These are phyloP conservation scores for Pseudococcus longispinus DNA, from an alignment of 2,888 invertebrate genomes.

Conservation along the genomic window DNA sequence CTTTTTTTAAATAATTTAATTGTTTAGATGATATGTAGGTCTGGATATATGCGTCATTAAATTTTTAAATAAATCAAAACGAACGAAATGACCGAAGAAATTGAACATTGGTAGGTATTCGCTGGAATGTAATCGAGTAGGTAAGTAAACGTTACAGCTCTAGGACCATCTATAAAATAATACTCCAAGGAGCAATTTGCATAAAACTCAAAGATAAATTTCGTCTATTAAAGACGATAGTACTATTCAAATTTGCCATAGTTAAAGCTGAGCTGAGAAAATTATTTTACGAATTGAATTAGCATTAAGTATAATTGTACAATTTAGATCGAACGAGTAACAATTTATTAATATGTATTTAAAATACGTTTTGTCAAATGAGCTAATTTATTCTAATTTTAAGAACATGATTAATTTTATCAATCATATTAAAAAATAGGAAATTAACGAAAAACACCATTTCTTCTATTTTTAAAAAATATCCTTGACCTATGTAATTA, in stretches of 20 bases:
- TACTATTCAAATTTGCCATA: slow-evolving; percentile 6
- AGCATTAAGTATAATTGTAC: not conserved
- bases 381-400: not conserved
- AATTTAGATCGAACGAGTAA: not conserved
- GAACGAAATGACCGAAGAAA: not conserved
- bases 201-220: slow-evolving; percentile 4
- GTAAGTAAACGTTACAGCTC: not conserved
- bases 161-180: slow-evolving; percentile 21
- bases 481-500: no score
- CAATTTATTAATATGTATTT: not conserved
- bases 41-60: not conserved
- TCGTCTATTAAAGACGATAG: not conserved
- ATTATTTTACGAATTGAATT: not conserved
- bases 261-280: not conserved
- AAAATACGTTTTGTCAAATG: not conserved
- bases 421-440: not conserved
- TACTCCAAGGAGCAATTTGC: slow-evolving; percentile 11
- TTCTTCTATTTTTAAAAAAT: no score
- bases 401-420: not conserved
- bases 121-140: not conserved
- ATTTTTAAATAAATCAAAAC: not conserved
- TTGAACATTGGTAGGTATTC: not conserved
- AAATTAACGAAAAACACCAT: no score
- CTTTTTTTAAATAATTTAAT: no score
- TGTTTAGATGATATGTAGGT: no score